Base-by-base conservation (phyloP, 2,113 vertebrate genomes). In the Chauna torquata region DNA sequence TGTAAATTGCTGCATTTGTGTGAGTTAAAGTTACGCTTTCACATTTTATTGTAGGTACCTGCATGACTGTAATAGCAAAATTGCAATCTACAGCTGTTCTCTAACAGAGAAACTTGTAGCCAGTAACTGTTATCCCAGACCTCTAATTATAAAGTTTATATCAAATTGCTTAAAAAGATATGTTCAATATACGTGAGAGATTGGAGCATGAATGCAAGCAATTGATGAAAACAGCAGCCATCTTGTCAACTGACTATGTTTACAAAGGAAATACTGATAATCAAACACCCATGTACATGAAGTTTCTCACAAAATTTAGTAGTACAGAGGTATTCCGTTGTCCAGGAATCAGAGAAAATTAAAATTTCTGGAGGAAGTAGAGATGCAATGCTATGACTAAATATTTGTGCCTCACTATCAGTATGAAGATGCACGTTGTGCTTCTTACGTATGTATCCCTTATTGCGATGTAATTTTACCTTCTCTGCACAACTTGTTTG, bases 1-100 rank as follows among this genome's bases (percentile, higher is more conserved):
- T 72, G 38, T 82, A 36, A 95, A 58, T 59, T 78, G 45, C 62
- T 89, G 25, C 22, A 64, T 90, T 96, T 96, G 94, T 90, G 94
- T 75, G 78, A 86, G 66, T 92, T 96, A 70, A 42, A 89, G 64
- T 93, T 90, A 50, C 81, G 74, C 72, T 92, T 96, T 92, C 58
- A n/a, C 50, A 45, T 91, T 85, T 94, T 95, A 50, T 54, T 2
- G n/a, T n/a, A n/a, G n/a, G n/a, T n/a, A n/a, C n/a, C 6, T n/a
- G 61, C 30, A 19, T 52, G 78, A 47, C 36, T 66, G 49, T 90
- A 62, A 25, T 5, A 66, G 30, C 75, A 90, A 72, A 86, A 76
- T 54, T 94, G 25, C 54, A 34, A 19, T 85, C 85, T 82, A 71
- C 89, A 94, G 61, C 76, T 93, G 70, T 86, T 95, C 16, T 69